Percentiles rank a stretch among this genome's conserved stretches.
Evolutionary conservation across 2,113 vertebrate genomes (phyloP).

Genomic region (Xiphophorus hellerii): DNA sequence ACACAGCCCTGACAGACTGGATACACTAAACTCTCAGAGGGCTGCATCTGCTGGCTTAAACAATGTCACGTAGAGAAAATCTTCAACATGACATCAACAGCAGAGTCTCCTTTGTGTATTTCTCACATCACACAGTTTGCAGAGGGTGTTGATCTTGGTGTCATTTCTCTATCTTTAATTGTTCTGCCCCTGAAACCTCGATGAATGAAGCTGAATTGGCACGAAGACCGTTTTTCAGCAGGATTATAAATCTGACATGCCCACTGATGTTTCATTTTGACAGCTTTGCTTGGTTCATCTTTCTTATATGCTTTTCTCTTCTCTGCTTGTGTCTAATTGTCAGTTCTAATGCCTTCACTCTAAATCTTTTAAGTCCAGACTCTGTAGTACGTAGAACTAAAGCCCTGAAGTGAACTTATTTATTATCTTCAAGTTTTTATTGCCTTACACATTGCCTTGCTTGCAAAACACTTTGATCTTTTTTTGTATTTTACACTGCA

Average conservation of each 20-base stretch:
- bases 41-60: background rate
- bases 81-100: too few relatives aligned
- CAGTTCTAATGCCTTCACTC: background rate
- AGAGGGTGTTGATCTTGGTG: too few relatives aligned
- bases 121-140: too few relatives aligned
- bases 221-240: slow-evolving; percentile 14
- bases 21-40: background rate
- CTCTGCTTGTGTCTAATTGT: slow-evolving; percentile 1
- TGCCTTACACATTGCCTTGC: background rate
- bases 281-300: slow-evolving; percentile 14
- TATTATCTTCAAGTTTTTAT: too few relatives aligned
- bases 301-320: background rate
- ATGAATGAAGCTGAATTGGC: background rate
- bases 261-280: slow-evolving; percentile 7
- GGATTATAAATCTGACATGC: slow-evolving; percentile 13
- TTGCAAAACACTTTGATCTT: background rate
- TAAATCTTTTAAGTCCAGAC: slow-evolving; percentile 10
- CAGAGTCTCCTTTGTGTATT: too few relatives aligned
- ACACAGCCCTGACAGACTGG: too few relatives aligned
- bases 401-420: background rate
- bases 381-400: background rate
- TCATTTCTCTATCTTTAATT: too few relatives aligned
- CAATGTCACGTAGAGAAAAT: too few relatives aligned
- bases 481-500: background rate
- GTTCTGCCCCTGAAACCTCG: too few relatives aligned